Evolutionary conservation across 2,113 vertebrate genomes (phyloP).

Genomic region (Eurystomus gularis): DNA sequence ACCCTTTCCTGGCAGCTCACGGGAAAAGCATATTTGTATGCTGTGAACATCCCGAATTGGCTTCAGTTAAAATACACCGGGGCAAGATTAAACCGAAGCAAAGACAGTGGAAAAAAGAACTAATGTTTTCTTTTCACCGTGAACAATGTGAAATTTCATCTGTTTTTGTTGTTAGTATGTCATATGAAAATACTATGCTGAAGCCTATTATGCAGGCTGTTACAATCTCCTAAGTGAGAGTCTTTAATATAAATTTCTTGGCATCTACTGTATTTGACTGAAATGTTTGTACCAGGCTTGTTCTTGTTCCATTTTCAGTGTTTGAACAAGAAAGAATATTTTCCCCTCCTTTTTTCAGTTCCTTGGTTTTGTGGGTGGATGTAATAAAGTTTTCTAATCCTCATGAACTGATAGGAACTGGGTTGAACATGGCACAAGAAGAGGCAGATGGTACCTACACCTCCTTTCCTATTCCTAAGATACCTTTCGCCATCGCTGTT

Average conservation of each 20-base stretch:
- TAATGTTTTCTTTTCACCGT: constrained; percentile 2
- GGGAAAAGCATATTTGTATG: not conserved
- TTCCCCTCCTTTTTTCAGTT: not conserved
- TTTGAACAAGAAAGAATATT: not conserved
- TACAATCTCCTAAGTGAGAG: not conserved
- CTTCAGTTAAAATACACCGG: constrained; percentile 27
- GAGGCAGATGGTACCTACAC: not conserved
- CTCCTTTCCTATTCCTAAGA: not conserved
- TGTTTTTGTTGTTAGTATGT: not conserved
- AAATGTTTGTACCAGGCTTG: not conserved
- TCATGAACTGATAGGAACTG: not conserved
- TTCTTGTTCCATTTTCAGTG: not conserved
- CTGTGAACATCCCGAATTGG: not conserved
- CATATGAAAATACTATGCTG: not conserved
- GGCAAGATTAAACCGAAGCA: not conserved
- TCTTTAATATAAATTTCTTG: not conserved
- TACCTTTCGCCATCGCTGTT: not conserved
- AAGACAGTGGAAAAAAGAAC: not conserved
- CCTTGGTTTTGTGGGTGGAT: not conserved
- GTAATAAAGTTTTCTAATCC: not conserved
- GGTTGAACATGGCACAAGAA: not conserved
- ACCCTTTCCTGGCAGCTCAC: not conserved
- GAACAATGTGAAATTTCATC: constrained; percentile 10
- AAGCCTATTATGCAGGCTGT: not conserved
- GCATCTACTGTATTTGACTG: not conserved